phyloP scores from a whole-genome alignment of 2,888 invertebrate genomes.

The Lithodes maja region DNA sequence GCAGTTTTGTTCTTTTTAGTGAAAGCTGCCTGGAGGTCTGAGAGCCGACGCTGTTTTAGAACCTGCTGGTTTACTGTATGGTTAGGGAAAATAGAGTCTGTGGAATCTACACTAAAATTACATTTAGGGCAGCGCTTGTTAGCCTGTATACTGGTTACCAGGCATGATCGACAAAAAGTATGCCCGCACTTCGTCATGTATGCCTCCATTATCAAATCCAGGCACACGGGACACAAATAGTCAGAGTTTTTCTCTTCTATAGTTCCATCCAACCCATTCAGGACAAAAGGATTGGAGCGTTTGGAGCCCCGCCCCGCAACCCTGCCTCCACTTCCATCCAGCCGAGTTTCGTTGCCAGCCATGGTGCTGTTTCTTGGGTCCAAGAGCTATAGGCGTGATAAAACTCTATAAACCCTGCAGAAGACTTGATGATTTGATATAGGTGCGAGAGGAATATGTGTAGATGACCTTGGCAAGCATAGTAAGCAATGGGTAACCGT shows the following conservation, averaged over 20 bases:
- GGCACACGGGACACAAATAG: slow-evolving; percentile 86
- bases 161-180: slow-evolving; percentile 91
- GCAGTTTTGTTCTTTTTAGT: slow-evolving; percentile 60
- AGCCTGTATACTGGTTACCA: slow-evolving; percentile 81
- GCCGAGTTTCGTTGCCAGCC: slow-evolving; percentile 54
- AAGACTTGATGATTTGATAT: no score
- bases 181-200: slow-evolving; percentile 95
- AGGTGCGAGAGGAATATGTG: no score
- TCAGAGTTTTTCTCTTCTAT: slow-evolving; percentile 70
- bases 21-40: slow-evolving; percentile 55
- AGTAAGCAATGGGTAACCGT: no score
- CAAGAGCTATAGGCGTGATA: neutral
- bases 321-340: slow-evolving; percentile 48
- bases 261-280: slow-evolving; percentile 68
- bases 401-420: no score
- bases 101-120: slow-evolving; percentile 76
- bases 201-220: slow-evolving; percentile 91
- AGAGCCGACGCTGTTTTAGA: slow-evolving; percentile 78
- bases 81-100: slow-evolving; percentile 84
- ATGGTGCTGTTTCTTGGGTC: slow-evolving; percentile 12
- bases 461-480: no score
- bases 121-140: slow-evolving; percentile 89
- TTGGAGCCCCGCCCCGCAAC: slow-evolving; percentile 56
- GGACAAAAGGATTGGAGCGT: slow-evolving; percentile 61
- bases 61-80: slow-evolving; percentile 88